Conservation (phyloP, 2,113 vertebrate species). For the Lates calcarifer region DNA sequence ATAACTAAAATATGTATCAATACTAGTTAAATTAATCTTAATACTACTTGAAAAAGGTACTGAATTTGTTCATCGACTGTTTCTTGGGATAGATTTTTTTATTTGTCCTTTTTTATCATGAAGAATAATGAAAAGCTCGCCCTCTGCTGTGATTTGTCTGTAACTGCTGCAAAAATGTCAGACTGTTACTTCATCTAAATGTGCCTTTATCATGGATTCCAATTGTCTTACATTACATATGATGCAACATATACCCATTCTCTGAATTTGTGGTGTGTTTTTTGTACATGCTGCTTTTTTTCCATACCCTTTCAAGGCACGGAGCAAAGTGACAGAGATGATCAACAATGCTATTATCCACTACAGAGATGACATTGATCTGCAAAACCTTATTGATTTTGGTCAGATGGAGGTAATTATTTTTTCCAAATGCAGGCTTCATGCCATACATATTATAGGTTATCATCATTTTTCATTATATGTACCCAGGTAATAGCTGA, state of each 20-base stretch:
- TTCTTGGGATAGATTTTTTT: neutral
- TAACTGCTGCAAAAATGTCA: neutral
- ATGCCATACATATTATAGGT: neutral
- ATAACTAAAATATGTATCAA: neutral
- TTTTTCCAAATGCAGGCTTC: neutral
- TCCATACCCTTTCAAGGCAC: constrained; percentile 80
- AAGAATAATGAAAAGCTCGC: neutral
- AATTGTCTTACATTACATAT: neutral
- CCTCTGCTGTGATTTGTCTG: constrained; percentile 12
- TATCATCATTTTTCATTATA: neutral
- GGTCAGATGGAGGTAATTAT: constrained; percentile 89
- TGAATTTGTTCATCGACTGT: too few relatives aligned
- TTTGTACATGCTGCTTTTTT: neutral
- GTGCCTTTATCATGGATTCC: neutral
- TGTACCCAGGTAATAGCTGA: neutral
- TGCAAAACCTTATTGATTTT: constrained; percentile 95
- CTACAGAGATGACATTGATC: constrained; percentile 92
- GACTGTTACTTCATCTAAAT: neutral
- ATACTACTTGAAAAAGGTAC: neutral
- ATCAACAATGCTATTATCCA: constrained; percentile 89
- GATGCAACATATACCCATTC: neutral
- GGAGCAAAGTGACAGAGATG: constrained; percentile 88
- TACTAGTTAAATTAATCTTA: neutral
- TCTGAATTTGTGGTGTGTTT: neutral
- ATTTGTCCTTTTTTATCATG: neutral